phyloP scores from a whole-genome alignment of 2,888 invertebrate species.

The Herminia tarsipennalis region DNA sequence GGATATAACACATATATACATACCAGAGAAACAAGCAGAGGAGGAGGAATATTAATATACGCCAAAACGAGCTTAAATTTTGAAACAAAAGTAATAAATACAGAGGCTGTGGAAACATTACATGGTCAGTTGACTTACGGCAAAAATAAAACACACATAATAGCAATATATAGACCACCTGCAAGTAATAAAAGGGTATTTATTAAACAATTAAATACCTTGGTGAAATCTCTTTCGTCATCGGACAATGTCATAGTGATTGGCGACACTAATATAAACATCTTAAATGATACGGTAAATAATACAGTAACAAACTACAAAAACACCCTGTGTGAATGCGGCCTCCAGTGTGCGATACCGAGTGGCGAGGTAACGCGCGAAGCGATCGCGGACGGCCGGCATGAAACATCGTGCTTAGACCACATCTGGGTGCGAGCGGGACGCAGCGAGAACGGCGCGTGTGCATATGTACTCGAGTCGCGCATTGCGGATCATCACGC shows the following conservation, averaged over 20 bases:
- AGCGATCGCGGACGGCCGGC: background rate
- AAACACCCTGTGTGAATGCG: background rate
- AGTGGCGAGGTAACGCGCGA: background rate
- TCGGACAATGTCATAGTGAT: background rate
- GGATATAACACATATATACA: background rate
- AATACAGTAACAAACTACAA: background rate
- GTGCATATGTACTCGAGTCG: background rate
- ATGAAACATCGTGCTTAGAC: background rate
- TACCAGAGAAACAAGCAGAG: background rate
- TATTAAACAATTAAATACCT: background rate
- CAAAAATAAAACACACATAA: background rate
- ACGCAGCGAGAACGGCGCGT: background rate
- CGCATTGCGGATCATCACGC: background rate
- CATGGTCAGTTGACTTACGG: background rate
- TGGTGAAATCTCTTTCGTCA: background rate
- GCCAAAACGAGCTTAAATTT: background rate
- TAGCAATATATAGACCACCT: background rate
- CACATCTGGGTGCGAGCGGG: background rate
- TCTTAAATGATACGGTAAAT: background rate
- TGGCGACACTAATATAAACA: too few relatives aligned
- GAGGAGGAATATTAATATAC: background rate
- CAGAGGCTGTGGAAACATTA: too few relatives aligned
- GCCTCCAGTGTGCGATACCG: background rate
- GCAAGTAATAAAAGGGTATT: background rate
- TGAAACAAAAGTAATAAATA: background rate